phyloP scores from a whole-genome alignment of 2,888 invertebrate genomes.

The Polymixis flavicincta region DNA sequence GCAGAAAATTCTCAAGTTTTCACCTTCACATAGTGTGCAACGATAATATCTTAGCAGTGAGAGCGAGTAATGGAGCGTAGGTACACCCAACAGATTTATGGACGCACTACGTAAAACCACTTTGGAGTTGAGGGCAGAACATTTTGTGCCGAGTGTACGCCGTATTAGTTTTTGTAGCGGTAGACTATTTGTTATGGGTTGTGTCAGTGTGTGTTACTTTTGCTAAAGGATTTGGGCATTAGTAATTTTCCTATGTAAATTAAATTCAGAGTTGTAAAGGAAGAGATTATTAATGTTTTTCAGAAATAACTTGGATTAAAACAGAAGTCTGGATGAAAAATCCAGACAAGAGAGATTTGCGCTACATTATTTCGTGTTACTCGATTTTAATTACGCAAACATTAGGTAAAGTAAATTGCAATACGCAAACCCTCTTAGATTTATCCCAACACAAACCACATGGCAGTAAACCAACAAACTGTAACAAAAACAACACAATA shows the following conservation, averaged over 20 bases:
- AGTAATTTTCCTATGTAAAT: constrained; percentile 4
- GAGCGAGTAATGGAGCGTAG: constrained; percentile 77
- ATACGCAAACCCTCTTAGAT: neutral
- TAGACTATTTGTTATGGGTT: constrained; percentile 48
- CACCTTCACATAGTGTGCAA: constrained; percentile 54
- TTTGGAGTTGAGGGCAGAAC: constrained; percentile 63
- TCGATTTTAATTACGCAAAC: neutral
- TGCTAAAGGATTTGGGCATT: constrained; percentile 16
- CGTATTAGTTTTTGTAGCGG: constrained; percentile 60
- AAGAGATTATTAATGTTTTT: neutral
- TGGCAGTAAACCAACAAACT: constrained; percentile 18
- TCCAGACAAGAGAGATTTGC: neutral
- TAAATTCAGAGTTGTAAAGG: neutral
- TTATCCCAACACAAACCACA: constrained; percentile 27
- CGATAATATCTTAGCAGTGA: constrained; percentile 66
- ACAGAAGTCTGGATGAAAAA: neutral
- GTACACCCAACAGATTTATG: constrained; percentile 77
- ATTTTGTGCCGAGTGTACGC: constrained; percentile 63
- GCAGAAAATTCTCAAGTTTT: constrained; percentile 66
- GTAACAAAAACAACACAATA: constrained; percentile 1
- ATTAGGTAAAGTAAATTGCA: constrained; percentile 4
- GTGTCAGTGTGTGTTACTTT: constrained; percentile 11
- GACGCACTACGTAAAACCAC: constrained; percentile 65
- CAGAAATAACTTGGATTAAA: neutral
- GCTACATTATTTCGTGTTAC: neutral